These are phyloP conservation scores for Cichladusa arquata DNA, from an alignment of 2,113 vertebrate species.

Conservation along the genomic window DNA sequence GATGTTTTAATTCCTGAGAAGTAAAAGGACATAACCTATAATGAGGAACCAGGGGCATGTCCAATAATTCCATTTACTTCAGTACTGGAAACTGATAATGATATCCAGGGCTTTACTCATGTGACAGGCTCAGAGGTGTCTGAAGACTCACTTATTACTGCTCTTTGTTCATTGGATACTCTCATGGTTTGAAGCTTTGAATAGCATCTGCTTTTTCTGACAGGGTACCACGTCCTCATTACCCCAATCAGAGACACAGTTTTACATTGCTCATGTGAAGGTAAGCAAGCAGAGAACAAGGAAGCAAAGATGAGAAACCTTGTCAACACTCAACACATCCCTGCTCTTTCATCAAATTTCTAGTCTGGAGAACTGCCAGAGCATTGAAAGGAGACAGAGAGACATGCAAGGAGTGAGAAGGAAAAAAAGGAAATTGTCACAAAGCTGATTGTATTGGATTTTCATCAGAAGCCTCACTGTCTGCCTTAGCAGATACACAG, in stretches of 20 bases:
- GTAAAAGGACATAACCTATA: neutral
- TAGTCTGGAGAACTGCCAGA: neutral
- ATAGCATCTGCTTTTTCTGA: neutral
- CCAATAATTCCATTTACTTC: neutral
- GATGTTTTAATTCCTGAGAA: neutral
- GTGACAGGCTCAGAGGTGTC: neutral
- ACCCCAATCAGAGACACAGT: fast-evolving
- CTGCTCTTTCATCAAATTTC: neutral
- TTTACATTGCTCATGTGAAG: neutral
- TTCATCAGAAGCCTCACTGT: neutral
- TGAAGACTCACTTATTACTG: neutral
- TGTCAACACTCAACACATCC: neutral
- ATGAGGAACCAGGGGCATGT: neutral
- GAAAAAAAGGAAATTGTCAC: neutral
- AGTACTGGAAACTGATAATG: neutral
- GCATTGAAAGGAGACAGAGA: neutral
- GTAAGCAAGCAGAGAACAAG: neutral
- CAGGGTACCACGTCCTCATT: neutral
- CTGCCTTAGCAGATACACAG: neutral
- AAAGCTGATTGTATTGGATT: neutral
- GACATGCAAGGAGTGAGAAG: neutral
- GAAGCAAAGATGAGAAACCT: neutral
- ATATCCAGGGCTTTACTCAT: neutral
- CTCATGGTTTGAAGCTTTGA: neutral
- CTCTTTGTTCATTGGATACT: neutral